phyloP scores from a whole-genome alignment of 2,113 vertebrate species.

The Barnardius zonarius region DNA sequence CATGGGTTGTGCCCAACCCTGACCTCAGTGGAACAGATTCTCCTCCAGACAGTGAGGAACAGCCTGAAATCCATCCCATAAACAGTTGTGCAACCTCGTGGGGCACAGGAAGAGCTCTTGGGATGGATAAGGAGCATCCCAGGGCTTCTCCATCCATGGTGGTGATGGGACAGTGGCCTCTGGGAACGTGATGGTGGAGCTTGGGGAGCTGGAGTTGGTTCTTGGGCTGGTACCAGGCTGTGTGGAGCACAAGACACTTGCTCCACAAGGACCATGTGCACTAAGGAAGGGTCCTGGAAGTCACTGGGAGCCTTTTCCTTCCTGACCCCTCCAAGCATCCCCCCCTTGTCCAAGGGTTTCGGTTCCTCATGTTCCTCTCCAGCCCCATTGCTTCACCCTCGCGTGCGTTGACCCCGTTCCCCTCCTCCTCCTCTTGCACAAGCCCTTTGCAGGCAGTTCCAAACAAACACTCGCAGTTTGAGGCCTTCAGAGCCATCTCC shows the following conservation, averaged over 20 bases:
- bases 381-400: background rate
- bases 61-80: background rate
- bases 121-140: background rate
- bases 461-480: background rate
- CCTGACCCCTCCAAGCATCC: accelerated
- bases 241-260: accelerated
- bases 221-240: background rate
- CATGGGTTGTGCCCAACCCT: background rate
- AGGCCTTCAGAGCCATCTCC: background rate
- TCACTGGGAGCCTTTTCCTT: background rate
- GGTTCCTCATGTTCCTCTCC: background rate
- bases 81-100: accelerated
- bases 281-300: background rate
- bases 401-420: background rate
- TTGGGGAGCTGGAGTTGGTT: background rate
- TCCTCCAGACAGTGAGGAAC: background rate
- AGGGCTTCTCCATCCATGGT: accelerated
- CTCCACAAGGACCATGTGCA: background rate
- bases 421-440: background rate
- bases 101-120: too few species aligned
- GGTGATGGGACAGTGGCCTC: background rate
- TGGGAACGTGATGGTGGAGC: accelerated
- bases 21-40: background rate
- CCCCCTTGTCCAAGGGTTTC: accelerated
- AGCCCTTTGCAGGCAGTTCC: background rate